These are phyloP conservation scores for Altica lythri DNA, from an alignment of 2,888 invertebrate genomes.

Conservation along the genomic window DNA sequence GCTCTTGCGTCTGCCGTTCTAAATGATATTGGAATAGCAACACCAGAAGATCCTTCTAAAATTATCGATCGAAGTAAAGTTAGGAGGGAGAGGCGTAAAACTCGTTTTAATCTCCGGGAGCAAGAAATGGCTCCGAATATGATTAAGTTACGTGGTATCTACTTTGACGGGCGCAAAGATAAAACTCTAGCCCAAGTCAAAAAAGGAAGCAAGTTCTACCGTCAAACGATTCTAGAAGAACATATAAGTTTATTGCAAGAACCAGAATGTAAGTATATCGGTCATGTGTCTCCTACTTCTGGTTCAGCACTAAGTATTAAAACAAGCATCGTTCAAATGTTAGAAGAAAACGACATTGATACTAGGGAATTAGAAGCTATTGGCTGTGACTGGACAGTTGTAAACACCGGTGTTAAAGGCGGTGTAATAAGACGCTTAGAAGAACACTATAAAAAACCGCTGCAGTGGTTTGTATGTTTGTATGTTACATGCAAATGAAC, in stretches of 20 bases:
- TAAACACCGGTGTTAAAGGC: constrained; percentile 38
- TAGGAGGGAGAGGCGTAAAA: constrained; percentile 8
- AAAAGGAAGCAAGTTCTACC: neutral
- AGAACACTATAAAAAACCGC: constrained; percentile 32
- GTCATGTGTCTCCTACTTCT: constrained; percentile 19
- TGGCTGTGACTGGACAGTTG: constrained; percentile 39
- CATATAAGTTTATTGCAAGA: constrained; percentile 32
- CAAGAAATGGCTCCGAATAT: constrained; percentile 3
- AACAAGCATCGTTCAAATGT: constrained; percentile 13
- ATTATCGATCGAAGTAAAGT: constrained; percentile 20
- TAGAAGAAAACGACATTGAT: constrained; percentile 15
- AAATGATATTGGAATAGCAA: constrained; percentile 16
- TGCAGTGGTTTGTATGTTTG: constrained; percentile 42
- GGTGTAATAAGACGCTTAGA: constrained; percentile 40
- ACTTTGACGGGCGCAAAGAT: constrained; percentile 40
- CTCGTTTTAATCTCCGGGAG: constrained; percentile 2
- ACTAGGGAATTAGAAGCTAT: constrained; percentile 14
- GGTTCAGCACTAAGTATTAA: constrained; percentile 10
- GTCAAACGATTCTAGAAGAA: constrained; percentile 29
- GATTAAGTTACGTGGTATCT: constrained; percentile 19
- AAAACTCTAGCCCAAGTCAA: constrained; percentile 29
- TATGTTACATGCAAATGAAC: constrained; percentile 40
- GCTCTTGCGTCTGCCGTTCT: constrained; percentile 1
- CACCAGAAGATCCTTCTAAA: constrained; percentile 20
- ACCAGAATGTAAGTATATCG: constrained; percentile 32